phyloP scores from a whole-genome alignment of 2,888 invertebrate species.

The Drosophila greeni region DNA sequence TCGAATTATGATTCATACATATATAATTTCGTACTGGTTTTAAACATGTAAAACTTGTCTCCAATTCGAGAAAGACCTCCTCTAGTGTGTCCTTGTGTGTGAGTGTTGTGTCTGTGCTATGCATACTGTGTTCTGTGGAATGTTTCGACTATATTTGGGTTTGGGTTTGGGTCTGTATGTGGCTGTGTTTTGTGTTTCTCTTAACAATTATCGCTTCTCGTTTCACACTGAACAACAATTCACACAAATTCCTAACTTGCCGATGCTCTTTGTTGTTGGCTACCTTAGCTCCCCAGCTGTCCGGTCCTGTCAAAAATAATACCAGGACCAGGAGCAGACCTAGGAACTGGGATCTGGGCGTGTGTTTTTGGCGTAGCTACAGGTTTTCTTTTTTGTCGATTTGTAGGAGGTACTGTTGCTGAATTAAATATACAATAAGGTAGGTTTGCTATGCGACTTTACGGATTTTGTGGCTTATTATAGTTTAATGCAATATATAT shows the following conservation, averaged over 20 bases:
- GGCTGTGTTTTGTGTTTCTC: constrained; percentile 24
- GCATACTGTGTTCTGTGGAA: constrained; percentile 32
- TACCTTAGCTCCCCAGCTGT: constrained; percentile 12
- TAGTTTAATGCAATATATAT: constrained; percentile 15
- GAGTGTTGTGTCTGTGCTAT: constrained; percentile 20
- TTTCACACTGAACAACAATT: constrained; percentile 56
- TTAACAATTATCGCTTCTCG: constrained; percentile 50
- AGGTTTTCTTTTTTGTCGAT: constrained; percentile 28
- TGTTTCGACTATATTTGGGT: constrained; percentile 31
- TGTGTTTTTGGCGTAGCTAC: constrained; percentile 45
- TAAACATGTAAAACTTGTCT: constrained; percentile 35
- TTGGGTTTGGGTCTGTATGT: constrained; percentile 21
- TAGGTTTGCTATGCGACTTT: constrained; percentile 35
- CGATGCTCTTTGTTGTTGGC: constrained; percentile 18
- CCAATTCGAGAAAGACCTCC: constrained; percentile 29
- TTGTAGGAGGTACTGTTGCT: constrained; percentile 64
- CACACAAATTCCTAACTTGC: constrained; percentile 41
- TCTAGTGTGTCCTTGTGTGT: constrained; percentile 2
- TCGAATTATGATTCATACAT: constrained; percentile 42
- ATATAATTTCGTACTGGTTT: constrained; percentile 20
- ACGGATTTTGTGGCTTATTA: constrained; percentile 31
- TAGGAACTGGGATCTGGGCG: constrained; percentile 7
- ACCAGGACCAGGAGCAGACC: constrained; percentile 33
- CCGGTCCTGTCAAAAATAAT: constrained; percentile 54
- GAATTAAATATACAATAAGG: constrained; percentile 51